Base-by-base conservation (phyloP, 2,797 vertebrate genomes). In the Oryzias dopingdopingensis region DNA sequence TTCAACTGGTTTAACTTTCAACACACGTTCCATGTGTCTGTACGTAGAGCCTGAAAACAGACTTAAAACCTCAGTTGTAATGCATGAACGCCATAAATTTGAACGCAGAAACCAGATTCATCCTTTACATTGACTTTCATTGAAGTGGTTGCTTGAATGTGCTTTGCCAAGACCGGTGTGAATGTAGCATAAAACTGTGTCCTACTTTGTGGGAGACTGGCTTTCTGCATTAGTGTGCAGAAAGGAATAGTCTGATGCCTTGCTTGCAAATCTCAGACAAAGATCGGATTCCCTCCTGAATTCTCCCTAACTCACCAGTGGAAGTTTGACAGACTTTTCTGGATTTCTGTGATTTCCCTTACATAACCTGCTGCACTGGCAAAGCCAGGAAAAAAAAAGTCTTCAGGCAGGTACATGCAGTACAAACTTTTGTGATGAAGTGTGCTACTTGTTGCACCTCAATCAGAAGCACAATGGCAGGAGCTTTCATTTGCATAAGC, bases 161-260 rank as follows among this genome's bases (percentile, higher is more conserved):
- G 32, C 32, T 4, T 10, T 37, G 32, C 10, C 8, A 12, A 12
- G 10, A 10, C 10, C 3, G 12, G 10, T 13, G 10, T 37, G 32
- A 37, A 37, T 12, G 10, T 37, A 12, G 2, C 2, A 37, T 37
- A 80, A 76, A 60, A 78, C 75, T 88, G 85, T 84, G 84, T 84
- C 85, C 78, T 62, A 63, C 67, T 57, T 65, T 78, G 76, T 77
- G 66, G 54, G 65, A 75, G 79, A 83, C 81, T 69, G 61, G 65
- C 60, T 80, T 87, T 81, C 75, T 59, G 71, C 62, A 72, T 60
- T 73, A 77, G 29, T 67, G 59, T 80, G 59, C 76, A 14, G 72
- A 74, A 74, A 63, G 66, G 40, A 66, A 62, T 45, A 67, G 59
- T 60, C 52, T 66, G 65, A 85, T 74, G 56, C 65, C 76, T 71